Conservation (phyloP, 2,113 vertebrate species). For the Hassar affinis region DNA sequence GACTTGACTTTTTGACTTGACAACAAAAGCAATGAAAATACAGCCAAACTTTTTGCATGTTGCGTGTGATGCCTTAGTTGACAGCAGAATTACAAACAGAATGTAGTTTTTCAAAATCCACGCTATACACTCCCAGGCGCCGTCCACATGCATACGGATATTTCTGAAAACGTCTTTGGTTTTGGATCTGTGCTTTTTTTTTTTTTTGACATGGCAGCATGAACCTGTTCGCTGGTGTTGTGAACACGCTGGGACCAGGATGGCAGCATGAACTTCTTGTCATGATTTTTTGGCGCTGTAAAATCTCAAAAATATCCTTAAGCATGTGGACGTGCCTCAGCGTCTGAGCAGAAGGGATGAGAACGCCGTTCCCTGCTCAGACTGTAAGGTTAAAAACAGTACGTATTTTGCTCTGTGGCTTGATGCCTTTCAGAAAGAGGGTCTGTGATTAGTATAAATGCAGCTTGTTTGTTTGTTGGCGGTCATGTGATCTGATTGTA, state of each 20-base stretch:
- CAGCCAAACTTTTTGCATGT: slow-evolving; percentile 41
- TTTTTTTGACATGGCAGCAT: background rate
- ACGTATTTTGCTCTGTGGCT: slow-evolving; percentile 1
- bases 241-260: background rate
- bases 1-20: slow-evolving; percentile 32
- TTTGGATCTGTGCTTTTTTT: background rate
- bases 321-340: background rate
- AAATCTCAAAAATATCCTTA: background rate
- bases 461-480: slow-evolving; percentile 27
- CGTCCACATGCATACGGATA: background rate
- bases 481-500: slow-evolving; percentile 40
- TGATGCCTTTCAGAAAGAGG: slow-evolving; percentile 4
- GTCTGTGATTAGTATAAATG: slow-evolving; percentile 18
- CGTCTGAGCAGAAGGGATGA: background rate
- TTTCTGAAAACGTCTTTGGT: background rate
- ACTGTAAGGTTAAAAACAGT: background rate
- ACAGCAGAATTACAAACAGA: slow-evolving; percentile 17
- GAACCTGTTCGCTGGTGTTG: background rate
- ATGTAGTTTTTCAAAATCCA: slow-evolving; percentile 16
- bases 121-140: background rate
- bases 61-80: slow-evolving; percentile 14
- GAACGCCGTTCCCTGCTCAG: background rate
- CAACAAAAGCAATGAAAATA: slow-evolving; percentile 43
- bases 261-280: too few relatives aligned
- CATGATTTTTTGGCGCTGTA: too few relatives aligned